Percentiles rank a stretch among this genome's conserved stretches.
phyloP scores from a whole-genome alignment of 2,888 invertebrate species.

The Cantharis rufa region DNA sequence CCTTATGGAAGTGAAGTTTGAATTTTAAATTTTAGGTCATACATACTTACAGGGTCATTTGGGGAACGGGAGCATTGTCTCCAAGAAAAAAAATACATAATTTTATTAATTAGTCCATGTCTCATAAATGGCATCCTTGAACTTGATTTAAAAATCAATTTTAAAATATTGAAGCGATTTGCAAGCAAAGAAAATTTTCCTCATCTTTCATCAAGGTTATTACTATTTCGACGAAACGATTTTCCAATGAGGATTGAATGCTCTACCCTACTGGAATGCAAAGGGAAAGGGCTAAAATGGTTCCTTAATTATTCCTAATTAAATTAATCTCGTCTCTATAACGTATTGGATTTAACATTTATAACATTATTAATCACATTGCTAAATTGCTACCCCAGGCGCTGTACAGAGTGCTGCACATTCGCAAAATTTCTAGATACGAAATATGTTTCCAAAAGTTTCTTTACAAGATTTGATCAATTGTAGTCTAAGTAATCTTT shows the following conservation, averaged over 20 bases:
- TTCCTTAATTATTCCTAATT: neutral
- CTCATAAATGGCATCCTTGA: neutral
- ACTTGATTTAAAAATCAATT: neutral
- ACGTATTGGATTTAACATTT: neutral
- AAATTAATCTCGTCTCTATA: neutral
- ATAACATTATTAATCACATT: neutral
- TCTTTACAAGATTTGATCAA: neutral
- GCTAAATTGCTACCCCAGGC: neutral
- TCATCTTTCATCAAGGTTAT: neutral
- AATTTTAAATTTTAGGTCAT: neutral
- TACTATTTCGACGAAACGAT: neutral
- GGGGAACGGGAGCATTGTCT: neutral
- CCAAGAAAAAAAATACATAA: neutral
- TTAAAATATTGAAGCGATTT: neutral
- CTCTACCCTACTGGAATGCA: neutral
- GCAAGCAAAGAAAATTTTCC: neutral
- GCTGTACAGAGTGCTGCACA: neutral
- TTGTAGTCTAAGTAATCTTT: neutral
- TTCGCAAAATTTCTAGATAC: neutral
- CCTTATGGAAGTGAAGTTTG: neutral
- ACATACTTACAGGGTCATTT: neutral
- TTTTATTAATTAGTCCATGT: neutral
- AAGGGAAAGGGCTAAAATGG: neutral
- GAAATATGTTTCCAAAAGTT: neutral
- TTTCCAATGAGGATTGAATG: neutral